A percentile compares a stretch with the other conserved stretches of the same genome.
Conservation (phyloP, 2,888 invertebrate genomes). For the Epistrophella euchroma region DNA sequence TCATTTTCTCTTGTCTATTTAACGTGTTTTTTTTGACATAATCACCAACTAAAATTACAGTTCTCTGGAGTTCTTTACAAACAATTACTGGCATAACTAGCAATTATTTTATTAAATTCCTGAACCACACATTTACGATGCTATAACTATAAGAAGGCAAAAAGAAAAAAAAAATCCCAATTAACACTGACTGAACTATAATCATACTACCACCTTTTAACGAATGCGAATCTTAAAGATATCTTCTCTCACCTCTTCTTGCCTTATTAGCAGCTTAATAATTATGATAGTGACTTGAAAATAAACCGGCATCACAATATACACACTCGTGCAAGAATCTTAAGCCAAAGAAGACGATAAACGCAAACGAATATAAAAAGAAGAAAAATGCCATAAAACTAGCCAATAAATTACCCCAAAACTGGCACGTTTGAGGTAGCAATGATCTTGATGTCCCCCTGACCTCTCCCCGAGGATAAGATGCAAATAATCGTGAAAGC, state of each 20-base stretch:
- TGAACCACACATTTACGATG: background rate
- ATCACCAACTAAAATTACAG: constrained; percentile 15
- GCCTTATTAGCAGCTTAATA: constrained; percentile 45
- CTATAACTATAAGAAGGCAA: background rate
- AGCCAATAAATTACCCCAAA: constrained; percentile 65
- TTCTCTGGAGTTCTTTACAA: background rate
- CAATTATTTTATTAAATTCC: constrained; percentile 22
- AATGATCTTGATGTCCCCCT: constrained; percentile 39
- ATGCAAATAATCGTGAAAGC: constrained; percentile 73
- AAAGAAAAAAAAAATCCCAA: constrained; percentile 20
- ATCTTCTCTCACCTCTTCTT: constrained; percentile 9
- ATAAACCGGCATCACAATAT: background rate
- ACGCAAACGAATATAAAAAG: background rate
- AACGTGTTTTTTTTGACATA: constrained; percentile 13
- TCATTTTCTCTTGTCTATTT: background rate
- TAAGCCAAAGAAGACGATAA: background rate
- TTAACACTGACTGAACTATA: constrained; percentile 49
- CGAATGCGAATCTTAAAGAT: constrained; percentile 40
- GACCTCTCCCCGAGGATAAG: constrained; percentile 59
- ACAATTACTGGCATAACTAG: constrained; percentile 15
- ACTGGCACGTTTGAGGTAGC: constrained; percentile 50
- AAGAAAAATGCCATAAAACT: constrained; percentile 41
- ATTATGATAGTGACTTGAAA: constrained; percentile 43
- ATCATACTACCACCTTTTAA: constrained; percentile 39
- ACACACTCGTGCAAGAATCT: too few relatives aligned